A percentile compares a stretch with the other conserved stretches of the same genome.
These are phyloP conservation scores for Proteles cristata DNA, from an alignment of 2,113 vertebrate genomes.

Conservation along the genomic window DNA sequence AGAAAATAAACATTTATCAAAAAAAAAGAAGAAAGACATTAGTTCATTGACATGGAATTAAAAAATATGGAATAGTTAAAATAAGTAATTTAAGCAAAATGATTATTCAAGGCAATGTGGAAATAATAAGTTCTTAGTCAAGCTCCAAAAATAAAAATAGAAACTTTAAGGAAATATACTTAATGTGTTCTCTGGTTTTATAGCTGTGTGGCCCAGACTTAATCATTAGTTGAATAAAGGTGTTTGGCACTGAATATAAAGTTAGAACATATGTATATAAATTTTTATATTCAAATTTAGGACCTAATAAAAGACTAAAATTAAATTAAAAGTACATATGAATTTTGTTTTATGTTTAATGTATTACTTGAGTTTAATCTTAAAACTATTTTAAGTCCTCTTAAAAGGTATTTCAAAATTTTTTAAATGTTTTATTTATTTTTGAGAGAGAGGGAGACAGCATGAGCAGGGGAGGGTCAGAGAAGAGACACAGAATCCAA, in stretches of 20 bases:
- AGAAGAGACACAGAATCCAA: too few relatives aligned
- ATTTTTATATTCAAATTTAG: constrained; percentile 35
- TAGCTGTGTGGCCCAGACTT: neutral
- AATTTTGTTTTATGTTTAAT: neutral
- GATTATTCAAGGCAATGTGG: neutral
- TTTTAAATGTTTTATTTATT: too few relatives aligned
- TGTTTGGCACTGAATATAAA: constrained; percentile 29
- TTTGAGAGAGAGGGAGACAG: too few relatives aligned
- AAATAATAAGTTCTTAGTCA: constrained; percentile 7
- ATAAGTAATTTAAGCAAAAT: neutral
- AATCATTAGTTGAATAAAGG: constrained; percentile 45
- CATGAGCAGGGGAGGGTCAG: too few relatives aligned
- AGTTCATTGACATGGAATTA: neutral
- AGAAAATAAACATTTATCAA: neutral
- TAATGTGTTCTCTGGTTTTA: neutral
- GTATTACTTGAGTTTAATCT: neutral
- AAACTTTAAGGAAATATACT: neutral
- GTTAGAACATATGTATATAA: neutral
- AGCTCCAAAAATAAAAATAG: constrained; percentile 42
- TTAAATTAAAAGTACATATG: neutral
- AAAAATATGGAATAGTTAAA: neutral
- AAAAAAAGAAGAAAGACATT: neutral
- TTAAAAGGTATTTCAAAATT: constrained; percentile 17
- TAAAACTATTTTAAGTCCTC: neutral
- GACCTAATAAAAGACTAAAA: constrained; percentile 3